Conservation (phyloP, 2,888 invertebrate species). For the Gortyna flavago region DNA sequence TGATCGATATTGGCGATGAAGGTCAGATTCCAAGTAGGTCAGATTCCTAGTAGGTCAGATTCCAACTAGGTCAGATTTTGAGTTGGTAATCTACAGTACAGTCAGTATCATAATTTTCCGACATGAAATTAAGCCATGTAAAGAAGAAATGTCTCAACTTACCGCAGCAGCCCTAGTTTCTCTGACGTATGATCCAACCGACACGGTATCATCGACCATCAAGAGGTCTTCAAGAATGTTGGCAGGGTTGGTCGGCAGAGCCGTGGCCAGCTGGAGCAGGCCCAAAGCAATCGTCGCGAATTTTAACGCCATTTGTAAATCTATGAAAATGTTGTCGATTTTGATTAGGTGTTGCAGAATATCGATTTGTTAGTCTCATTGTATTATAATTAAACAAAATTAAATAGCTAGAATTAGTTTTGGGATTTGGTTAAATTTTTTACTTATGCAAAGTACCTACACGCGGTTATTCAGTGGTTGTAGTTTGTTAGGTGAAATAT, state of each 20-base stretch:
- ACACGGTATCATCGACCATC: slow-evolving; percentile 87
- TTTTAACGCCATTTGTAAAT: slow-evolving; percentile 72
- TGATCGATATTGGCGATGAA: too few relatives aligned
- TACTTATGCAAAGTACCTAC: background rate
- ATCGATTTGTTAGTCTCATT: background rate
- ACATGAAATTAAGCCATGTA: too few relatives aligned
- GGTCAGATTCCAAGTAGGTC: too few relatives aligned
- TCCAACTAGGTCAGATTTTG: too few relatives aligned
- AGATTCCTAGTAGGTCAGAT: too few relatives aligned
- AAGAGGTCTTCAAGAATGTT: slow-evolving; percentile 80
- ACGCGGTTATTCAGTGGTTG: background rate
- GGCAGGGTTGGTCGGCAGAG: slow-evolving; percentile 75
- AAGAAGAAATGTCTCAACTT: slow-evolving; percentile 69
- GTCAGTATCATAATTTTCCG: too few relatives aligned
- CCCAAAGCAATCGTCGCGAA: slow-evolving; percentile 74
- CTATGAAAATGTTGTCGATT: slow-evolving; percentile 19
- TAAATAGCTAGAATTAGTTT: background rate
- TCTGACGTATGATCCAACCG: slow-evolving; percentile 90
- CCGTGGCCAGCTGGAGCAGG: slow-evolving; percentile 74
- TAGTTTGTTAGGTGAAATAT: background rate
- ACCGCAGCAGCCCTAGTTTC: slow-evolving; percentile 90
- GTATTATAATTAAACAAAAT: background rate
- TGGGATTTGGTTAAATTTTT: background rate
- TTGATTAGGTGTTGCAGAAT: background rate
- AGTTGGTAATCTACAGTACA: too few relatives aligned